Evolutionary conservation across 2,113 vertebrate species (phyloP).

Genomic region (Grammomys surdaster): DNA sequence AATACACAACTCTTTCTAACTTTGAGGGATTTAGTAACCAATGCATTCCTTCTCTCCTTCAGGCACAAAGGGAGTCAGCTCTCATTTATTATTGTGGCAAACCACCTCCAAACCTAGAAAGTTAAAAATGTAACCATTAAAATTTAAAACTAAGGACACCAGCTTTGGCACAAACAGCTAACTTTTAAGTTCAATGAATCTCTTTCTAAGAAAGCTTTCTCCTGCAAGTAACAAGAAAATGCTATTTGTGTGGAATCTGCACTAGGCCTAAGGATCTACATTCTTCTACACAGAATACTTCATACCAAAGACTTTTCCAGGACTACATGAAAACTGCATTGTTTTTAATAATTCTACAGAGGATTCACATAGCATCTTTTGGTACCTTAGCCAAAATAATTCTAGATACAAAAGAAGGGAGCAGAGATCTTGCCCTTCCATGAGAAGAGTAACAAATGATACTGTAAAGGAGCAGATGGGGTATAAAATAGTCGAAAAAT

Average conservation of each 20-base stretch:
- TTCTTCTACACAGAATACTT: background rate
- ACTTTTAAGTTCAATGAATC: background rate
- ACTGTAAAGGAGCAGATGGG: background rate
- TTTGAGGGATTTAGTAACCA: background rate
- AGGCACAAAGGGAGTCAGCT: background rate
- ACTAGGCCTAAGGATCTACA: too few relatives aligned
- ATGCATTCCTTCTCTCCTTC: background rate
- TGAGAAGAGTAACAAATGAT: background rate
- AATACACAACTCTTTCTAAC: background rate
- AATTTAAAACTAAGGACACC: background rate
- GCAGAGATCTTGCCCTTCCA: background rate
- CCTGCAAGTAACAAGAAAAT: background rate
- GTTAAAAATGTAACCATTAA: background rate
- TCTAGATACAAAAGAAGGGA: background rate
- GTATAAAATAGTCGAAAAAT: background rate
- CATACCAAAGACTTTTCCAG: background rate
- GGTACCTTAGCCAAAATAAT: background rate
- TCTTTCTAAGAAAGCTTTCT: background rate
- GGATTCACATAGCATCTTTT: background rate
- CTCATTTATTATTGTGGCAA: background rate
- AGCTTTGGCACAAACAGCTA: accelerated
- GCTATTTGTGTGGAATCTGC: background rate
- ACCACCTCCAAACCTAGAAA: background rate
- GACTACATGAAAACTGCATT: background rate
- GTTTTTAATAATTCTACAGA: background rate